Base-by-base conservation (phyloP, 2,113 vertebrate genomes). In the Prolemur simus region DNA sequence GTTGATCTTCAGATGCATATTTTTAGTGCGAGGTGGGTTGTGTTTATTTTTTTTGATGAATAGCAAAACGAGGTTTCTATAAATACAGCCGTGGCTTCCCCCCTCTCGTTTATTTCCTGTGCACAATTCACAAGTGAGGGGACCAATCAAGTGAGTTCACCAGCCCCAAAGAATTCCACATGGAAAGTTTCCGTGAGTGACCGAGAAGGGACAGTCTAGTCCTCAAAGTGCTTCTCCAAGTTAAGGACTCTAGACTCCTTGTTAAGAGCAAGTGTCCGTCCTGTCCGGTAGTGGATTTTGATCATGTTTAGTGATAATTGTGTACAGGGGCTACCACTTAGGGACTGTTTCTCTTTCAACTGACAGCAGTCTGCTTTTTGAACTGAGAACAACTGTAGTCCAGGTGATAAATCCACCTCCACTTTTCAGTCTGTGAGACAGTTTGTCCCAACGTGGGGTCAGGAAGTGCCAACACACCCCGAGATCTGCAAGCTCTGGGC, bases 21-120 rank as follows among this genome's bases (percentile, higher is more conserved):
- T 98, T 98, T 95, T 92, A 91, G 92, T 97, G 97, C 97, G 97
- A 97, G 95, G 97, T 97, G 97, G 93, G 95, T 11, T 90, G 93
- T 96, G 96, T 97, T 98, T 96, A 94, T 96, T 97, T 97, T 97
- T 97, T 96, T 95, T 98, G 98, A 98, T 98, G 98, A 98, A 98
- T 97, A 98, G 97, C 97, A 98, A 98, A 98, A 98, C 95, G 96
- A 98, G 93, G 54, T 92, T 98, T 98, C 98, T 98, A 98, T 98
- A 98, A 98, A 99, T 98, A 98, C 98, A 98, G 34, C 97, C 97
- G 80, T 94, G 69, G 88, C 96, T 96, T 82, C 83, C 47, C 97
- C 93, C 93, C 90, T 47, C 95, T 86, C 95, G 63, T 97, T 97
- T 97, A 98, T 89, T 97, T 98, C 98, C 98, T 95, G 96, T 97